A percentile compares a stretch with the other conserved stretches of the same genome.
phyloP scores from a whole-genome alignment of 2,797 vertebrate species.

The Tokudaia muenninki region DNA sequence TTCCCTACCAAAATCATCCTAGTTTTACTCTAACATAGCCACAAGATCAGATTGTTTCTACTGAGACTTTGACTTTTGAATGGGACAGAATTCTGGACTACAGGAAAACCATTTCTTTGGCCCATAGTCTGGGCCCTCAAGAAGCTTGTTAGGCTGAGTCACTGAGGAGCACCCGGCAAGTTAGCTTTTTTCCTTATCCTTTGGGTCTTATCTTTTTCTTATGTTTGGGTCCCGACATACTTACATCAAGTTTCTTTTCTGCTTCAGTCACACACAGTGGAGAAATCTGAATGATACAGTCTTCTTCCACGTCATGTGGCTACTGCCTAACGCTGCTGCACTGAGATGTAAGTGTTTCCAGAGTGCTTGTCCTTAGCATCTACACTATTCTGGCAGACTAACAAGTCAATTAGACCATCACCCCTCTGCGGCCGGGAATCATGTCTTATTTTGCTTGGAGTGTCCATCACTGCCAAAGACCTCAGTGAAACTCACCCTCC shows the following conservation, averaged over 20 bases:
- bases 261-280: neutral
- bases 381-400: neutral
- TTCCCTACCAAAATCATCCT: neutral
- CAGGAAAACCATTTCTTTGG: neutral
- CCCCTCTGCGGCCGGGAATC: neutral
- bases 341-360: neutral
- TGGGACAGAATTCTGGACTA: neutral
- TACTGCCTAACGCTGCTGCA: neutral
- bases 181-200: neutral
- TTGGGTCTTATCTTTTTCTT: neutral
- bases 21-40: neutral
- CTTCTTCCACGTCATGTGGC: neutral
- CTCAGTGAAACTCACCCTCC: neutral
- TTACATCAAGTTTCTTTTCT: neutral
- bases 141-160: neutral
- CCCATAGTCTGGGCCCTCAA: neutral
- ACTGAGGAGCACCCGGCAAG: no score
- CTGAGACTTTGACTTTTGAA: constrained; percentile 7
- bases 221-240: neutral
- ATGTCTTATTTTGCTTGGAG: neutral
- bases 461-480: neutral
- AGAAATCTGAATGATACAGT: neutral
- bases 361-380: neutral
- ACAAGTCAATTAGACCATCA: neutral
- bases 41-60: neutral